Percentiles rank a stretch among this genome's conserved stretches.
These are phyloP conservation scores for Patella depressa DNA, from an alignment of 2,888 invertebrate species.

Conservation along the genomic window DNA sequence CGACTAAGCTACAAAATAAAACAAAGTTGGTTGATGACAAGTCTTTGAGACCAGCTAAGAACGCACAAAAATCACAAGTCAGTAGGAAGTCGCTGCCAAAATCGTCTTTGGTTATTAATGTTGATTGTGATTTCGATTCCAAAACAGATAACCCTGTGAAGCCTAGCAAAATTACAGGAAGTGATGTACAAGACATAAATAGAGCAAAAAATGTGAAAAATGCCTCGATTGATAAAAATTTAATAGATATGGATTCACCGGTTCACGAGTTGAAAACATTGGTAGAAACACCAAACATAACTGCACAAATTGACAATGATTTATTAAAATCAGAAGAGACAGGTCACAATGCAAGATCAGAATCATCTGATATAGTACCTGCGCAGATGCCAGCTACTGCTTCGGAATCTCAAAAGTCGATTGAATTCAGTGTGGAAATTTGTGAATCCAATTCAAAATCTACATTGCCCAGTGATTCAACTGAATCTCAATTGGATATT, in stretches of 20 bases:
- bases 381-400: no score
- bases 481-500: no score
- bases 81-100: neutral
- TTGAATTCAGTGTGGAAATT: no score
- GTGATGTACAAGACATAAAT: no score
- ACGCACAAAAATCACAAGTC: neutral
- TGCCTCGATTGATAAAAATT: neutral
- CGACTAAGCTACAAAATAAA: conserved; percentile 41
- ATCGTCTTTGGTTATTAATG: neutral
- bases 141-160: neutral
- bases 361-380: neutral
- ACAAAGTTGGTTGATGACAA: neutral
- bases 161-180: no score
- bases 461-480: no score
- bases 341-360: neutral
- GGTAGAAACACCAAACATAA: neutral
- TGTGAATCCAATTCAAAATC: no score
- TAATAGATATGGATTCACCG: conserved; percentile 1
- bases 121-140: neutral
- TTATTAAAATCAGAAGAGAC: neutral
- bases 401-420: no score
- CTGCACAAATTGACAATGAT: neutral
- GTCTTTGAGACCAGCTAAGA: no score
- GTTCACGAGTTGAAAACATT: neutral
- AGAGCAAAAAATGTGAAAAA: neutral